These are phyloP conservation scores for Cremastinae sp. DNA, from an alignment of 2,888 invertebrate genomes.

Conservation along the genomic window DNA sequence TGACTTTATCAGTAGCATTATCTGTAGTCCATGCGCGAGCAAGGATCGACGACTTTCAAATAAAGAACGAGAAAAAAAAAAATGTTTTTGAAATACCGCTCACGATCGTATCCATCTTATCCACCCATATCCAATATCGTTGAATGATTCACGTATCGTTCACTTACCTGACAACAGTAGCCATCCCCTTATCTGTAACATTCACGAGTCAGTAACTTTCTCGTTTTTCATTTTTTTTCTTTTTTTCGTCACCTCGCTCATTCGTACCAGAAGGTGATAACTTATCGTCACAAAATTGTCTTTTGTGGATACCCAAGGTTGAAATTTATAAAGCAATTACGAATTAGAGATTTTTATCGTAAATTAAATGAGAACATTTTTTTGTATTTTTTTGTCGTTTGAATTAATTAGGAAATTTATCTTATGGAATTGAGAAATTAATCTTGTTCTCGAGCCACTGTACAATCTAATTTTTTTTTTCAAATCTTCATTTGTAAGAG, in stretches of 20 bases:
- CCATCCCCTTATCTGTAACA: conserved; percentile 40
- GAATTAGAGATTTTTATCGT: no score
- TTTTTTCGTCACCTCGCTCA: background rate
- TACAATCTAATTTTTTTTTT: no score
- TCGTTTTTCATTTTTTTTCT: background rate
- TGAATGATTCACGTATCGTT: conserved; percentile 49
- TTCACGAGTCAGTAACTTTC: conserved; percentile 31
- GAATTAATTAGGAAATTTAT: no score
- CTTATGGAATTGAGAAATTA: no score
- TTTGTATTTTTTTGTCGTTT: no score
- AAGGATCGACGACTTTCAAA: conserved; percentile 23
- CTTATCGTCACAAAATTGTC: no score
- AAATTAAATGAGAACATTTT: no score
- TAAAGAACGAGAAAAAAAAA: conserved; percentile 1
- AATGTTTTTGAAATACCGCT: conserved; percentile 34
- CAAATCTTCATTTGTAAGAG: no score
- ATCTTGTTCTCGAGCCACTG: no score
- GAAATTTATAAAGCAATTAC: no score
- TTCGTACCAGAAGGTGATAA: no score
- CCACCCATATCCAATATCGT: conserved; percentile 27
- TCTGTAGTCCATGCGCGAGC: conserved; percentile 46
- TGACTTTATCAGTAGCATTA: conserved; percentile 40
- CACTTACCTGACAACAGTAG: conserved; percentile 13
- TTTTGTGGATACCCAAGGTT: no score
- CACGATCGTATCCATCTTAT: conserved; percentile 46